Base-by-base conservation (phyloP, 2,888 invertebrate species). In the Drosophila dives region DNA sequence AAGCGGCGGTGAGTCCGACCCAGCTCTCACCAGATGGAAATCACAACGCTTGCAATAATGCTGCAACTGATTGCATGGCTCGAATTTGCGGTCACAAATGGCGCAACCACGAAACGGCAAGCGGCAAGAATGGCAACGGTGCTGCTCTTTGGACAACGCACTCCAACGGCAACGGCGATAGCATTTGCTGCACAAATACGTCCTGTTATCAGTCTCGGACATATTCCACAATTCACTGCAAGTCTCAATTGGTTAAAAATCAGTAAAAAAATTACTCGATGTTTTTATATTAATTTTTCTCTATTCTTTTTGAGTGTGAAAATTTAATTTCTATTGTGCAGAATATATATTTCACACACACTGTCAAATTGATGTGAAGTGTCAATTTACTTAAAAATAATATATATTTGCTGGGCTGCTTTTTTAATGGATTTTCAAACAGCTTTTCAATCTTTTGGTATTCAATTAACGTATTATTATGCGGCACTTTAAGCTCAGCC, bases 31-130 rank as follows among this genome's bases (percentile, higher is more conserved):
- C 59, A 77, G 2, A 55, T 80, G 70, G 34, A 75, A 85, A 11
- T 72, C 72, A n/a, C 82, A 83, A 4, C 72, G 80, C 8, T 85
- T 85, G 72, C 82, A 83, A n/a, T 80, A 64, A 8, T 36, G 0
- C 0, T 73, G 15, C 62, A 0, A 8, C 3, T 2, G 6, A 0
- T 45, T 23, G 0, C 65, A 48, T 3, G 86, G 83, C 69, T 85
- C 83, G 38, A 80, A 83, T 1, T 6, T 36, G 10, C 64, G 62
- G 17, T 66, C 42, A 11, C 83, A 83, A 20, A 85, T 73, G 65
- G 26, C 55, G 36, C 86, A 83, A 0, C 23, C 17, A 17, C 42
- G 66, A 0, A 3, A 1, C 1, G 83, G 65, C 38, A 83, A 32
- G 0, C 70, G 71, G 3, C 83, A 83, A 20, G n/a, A 20, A 0